Conservation (phyloP, 2,888 invertebrate genomes). For the Stegophylla sp. region DNA sequence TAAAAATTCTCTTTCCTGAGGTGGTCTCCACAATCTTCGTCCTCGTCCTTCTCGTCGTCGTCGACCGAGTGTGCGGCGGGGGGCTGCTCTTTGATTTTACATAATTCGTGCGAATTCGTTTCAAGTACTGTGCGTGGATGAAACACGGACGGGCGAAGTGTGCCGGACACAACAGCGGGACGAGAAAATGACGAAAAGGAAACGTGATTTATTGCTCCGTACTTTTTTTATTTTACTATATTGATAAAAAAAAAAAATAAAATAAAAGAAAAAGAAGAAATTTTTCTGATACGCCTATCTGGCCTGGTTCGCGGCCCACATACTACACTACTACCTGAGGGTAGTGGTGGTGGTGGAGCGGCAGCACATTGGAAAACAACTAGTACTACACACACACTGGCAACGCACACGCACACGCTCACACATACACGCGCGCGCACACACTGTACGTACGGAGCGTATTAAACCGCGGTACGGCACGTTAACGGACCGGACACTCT, state of each 20-base stretch:
- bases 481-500: slow-evolving; percentile 8
- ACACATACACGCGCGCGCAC: background rate
- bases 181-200: slow-evolving; percentile 43
- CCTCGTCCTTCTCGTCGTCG: slow-evolving; percentile 22
- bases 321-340: slow-evolving; percentile 54
- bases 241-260: slow-evolving; percentile 40
- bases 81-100: slow-evolving; percentile 33
- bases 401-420: background rate
- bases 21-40: background rate
- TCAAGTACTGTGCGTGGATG: background rate
- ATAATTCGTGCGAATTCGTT: slow-evolving; percentile 37
- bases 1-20: slow-evolving; percentile 15
- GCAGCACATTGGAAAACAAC: slow-evolving; percentile 51
- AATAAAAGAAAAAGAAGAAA: slow-evolving; percentile 35
- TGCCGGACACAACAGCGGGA: slow-evolving; percentile 14
- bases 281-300: slow-evolving; percentile 59
- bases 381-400: slow-evolving; percentile 36
- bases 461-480: background rate
- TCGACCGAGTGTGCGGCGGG: slow-evolving; percentile 20
- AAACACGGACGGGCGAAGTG: background rate
- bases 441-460: slow-evolving; percentile 14
- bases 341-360: slow-evolving; percentile 42
- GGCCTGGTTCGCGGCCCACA: slow-evolving; percentile 58
- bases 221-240: slow-evolving; percentile 26
- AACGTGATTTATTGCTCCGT: slow-evolving; percentile 57